These are phyloP conservation scores for Drosophila paracracens DNA, from an alignment of 2,888 invertebrate genomes.

Conservation along the genomic window DNA sequence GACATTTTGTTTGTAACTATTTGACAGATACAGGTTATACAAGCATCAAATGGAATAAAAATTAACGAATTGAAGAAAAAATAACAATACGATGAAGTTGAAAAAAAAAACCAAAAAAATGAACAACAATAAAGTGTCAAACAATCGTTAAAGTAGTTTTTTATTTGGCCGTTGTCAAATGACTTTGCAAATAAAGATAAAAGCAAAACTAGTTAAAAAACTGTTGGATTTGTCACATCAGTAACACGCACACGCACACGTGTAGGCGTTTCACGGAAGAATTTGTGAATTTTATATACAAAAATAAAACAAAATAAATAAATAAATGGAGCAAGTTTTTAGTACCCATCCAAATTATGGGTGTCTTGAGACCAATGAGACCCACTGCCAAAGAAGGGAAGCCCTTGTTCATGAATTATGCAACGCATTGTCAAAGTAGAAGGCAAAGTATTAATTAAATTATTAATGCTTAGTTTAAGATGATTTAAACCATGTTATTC, in stretches of 20 bases:
- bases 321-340: constrained; percentile 17
- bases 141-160: constrained; percentile 15
- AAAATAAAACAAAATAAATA: background rate
- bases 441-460: background rate
- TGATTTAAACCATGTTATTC: background rate
- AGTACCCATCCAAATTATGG: constrained; percentile 4
- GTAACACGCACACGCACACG: background rate
- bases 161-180: constrained; percentile 3
- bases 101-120: constrained; percentile 19
- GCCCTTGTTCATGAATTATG: background rate
- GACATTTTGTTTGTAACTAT: background rate
- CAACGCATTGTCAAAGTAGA: too few relatives aligned
- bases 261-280: constrained; percentile 30
- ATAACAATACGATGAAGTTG: constrained; percentile 22
- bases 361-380: background rate
- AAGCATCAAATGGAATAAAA: constrained; percentile 20
- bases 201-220: constrained; percentile 8
- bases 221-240: constrained; percentile 17
- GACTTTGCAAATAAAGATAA: constrained; percentile 41
- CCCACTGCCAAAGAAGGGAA: background rate
- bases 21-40: background rate
- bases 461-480: background rate
- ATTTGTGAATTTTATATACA: constrained; percentile 17
- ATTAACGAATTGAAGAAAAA: constrained; percentile 26
- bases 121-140: constrained; percentile 25